These are phyloP conservation scores for Hypsibius dujardini DNA, from an alignment of 1,140 invertebrate genomes.

Conservation along the genomic window DNA sequence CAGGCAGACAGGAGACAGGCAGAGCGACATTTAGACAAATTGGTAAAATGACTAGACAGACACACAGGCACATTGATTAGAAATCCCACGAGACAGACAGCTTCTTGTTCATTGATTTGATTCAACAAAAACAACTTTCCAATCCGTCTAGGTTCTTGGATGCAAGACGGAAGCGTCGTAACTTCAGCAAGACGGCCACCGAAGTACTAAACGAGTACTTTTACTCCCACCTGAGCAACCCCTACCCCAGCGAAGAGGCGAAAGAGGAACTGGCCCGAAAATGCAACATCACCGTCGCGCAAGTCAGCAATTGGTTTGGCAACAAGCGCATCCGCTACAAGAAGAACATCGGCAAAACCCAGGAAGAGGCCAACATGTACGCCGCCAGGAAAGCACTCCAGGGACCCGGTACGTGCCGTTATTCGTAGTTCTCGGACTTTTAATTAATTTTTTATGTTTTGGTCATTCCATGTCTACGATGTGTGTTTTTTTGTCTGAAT, in stretches of 20 bases:
- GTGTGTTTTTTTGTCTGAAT: too few species aligned
- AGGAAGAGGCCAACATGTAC: conserved; percentile 98
- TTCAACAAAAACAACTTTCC: not conserved
- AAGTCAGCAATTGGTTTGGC: conserved; percentile 64
- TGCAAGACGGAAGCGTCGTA: conserved; percentile 88
- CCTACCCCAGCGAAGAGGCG: conserved; percentile 97
- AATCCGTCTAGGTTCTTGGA: conserved; percentile 59
- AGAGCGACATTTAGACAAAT: too few species aligned
- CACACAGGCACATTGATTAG: too few species aligned
- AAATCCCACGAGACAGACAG: not conserved
- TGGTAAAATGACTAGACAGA: too few species aligned
- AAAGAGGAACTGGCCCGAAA: conserved; percentile 99
- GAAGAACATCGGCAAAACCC: conserved; percentile 99
- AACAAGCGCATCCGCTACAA: conserved; percentile 99
- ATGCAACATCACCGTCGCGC: conserved; percentile 93
- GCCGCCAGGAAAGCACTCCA: conserved; percentile 78
- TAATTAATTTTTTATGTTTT: too few species aligned
- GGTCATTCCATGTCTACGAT: too few species aligned
- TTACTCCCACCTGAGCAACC: conserved; percentile 97
- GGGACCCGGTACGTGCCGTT: not conserved
- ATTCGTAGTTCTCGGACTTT: too few species aligned
- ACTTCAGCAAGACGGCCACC: conserved; percentile 99
- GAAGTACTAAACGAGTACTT: conserved; percentile 99
- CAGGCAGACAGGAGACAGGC: too few species aligned
- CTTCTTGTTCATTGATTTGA: not conserved